Base-by-base conservation (phyloP, 1,140 invertebrate species). In the Aphaenogaster rudis region DNA sequence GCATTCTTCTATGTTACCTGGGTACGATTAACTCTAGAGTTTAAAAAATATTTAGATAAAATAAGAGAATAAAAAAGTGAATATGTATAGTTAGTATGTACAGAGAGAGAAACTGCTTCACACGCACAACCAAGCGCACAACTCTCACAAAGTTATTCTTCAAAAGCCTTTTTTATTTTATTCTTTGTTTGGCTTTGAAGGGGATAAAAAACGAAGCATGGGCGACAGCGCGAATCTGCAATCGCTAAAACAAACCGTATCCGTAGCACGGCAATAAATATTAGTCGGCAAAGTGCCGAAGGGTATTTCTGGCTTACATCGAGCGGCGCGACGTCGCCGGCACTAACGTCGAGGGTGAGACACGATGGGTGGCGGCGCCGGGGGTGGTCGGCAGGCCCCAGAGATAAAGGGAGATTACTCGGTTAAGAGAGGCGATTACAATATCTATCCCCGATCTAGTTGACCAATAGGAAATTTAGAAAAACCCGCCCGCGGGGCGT, bases 391-490 rank as follows among this genome's bases (percentile, higher is more conserved):
- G 54, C 78, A 57, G 71, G 71, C 88, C 88, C 89, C 57, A 45
- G 17, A 57, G 79, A 72, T 91, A 91, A 80, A 88, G 89, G 90
- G 90, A 84, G 88, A 90, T 94, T 94, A 94, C 91, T 93, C 90
- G 93, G 88, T 89, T 94, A 94, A 93, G 91, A 93, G 92, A 90
- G 66, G 86, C 92, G 94, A 95, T 95, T 94, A 93, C 93, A 93
- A 94, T 93, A 94, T 94, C 93, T 85, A 93, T 94, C 91, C 90
- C 88, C 88, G 88, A 94, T 93, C 88, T 93, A 63, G 66, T 17
- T 67, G 59, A 57, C 59, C 87, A 91, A 91, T 88, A 89, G 87
- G 89, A 92, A 93, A 90, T 89, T 88, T 88, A 89, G 81, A 90
- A 84, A 90, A 74, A 86, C 78, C 45, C 11, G 50, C 77, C 63